Conservation (phyloP, 2,888 invertebrate species). For the Perizoma flavofasciatum region DNA sequence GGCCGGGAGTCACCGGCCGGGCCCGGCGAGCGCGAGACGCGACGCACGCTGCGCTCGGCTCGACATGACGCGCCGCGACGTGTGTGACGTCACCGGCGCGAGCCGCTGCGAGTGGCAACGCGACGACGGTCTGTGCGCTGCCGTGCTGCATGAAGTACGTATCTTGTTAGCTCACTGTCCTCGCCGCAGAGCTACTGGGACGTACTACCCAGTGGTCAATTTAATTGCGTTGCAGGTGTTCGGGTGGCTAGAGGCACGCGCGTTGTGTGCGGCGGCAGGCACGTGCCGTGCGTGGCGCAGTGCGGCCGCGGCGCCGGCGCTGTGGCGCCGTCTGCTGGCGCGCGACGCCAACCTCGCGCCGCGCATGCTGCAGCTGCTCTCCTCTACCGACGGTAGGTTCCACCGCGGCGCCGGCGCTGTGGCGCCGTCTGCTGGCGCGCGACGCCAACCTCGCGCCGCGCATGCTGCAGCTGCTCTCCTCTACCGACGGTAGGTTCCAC, state of each 20-base stretch:
- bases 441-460: no score
- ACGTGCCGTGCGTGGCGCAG: slow-evolving; percentile 61
- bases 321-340: slow-evolving; percentile 58
- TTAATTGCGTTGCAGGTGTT: slow-evolving; percentile 46
- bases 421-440: no score
- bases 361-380: not conserved
- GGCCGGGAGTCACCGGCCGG: not conserved
- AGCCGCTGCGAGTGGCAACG: slow-evolving; percentile 30
- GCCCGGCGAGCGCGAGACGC: not conserved
- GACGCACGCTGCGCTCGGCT: not conserved
- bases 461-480: no score
- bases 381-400: no score
- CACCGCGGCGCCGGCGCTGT: no score
- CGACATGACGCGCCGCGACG: not conserved
- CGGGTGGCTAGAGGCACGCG: slow-evolving; percentile 44
- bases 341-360: slow-evolving; percentile 25
- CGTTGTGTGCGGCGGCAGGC: slow-evolving; percentile 52
- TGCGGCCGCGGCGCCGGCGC: slow-evolving; percentile 50
- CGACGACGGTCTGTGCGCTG: slow-evolving; percentile 38
- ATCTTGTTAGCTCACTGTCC: no score
- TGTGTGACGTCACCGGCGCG: not conserved
- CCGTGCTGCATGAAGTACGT: slow-evolving; percentile 36
- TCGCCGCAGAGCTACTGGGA: no score
- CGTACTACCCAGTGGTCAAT: no score
- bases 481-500: no score